Conservation (phyloP, 2,888 invertebrate species). For the Ctena decussata region DNA sequence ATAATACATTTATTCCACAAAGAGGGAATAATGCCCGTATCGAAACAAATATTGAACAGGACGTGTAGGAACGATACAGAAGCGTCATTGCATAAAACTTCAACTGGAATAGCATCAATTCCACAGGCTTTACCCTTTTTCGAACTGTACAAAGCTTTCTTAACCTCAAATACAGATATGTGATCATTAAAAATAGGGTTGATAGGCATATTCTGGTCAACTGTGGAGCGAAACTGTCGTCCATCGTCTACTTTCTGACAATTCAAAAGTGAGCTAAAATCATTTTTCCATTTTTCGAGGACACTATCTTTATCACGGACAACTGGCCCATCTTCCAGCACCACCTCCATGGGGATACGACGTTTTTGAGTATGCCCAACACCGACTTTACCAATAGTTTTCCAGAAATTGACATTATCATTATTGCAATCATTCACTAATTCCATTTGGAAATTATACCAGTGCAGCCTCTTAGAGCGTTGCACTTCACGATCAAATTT, state of each 20-base stretch:
- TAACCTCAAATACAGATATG: slow-evolving; percentile 17
- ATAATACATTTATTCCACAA: slow-evolving; percentile 27
- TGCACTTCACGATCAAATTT: neutral
- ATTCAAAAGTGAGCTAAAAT: neutral
- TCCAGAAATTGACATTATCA: neutral
- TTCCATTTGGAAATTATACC: neutral
- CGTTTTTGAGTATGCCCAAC: neutral
- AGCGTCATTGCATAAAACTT: slow-evolving; percentile 7
- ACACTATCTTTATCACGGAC: neutral
- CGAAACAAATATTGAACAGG: slow-evolving; percentile 34
- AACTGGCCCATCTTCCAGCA: neutral
- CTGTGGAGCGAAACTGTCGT: neutral
- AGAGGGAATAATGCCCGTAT: slow-evolving; percentile 10
- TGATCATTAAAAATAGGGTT: neutral
- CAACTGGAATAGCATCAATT: slow-evolving; percentile 18
- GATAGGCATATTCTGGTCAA: neutral
- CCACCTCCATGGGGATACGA: neutral
- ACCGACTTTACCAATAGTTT: neutral
- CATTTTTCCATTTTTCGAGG: slow-evolving; percentile 5
- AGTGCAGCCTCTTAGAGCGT: neutral
- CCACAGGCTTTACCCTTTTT: slow-evolving; percentile 18
- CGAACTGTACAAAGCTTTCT: slow-evolving; percentile 12
- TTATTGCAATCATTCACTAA: neutral
- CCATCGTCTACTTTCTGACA: neutral
- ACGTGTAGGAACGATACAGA: neutral